Evolutionary conservation across 2,888 invertebrate genomes (phyloP).

Genomic region (Tiliacea citrago): DNA sequence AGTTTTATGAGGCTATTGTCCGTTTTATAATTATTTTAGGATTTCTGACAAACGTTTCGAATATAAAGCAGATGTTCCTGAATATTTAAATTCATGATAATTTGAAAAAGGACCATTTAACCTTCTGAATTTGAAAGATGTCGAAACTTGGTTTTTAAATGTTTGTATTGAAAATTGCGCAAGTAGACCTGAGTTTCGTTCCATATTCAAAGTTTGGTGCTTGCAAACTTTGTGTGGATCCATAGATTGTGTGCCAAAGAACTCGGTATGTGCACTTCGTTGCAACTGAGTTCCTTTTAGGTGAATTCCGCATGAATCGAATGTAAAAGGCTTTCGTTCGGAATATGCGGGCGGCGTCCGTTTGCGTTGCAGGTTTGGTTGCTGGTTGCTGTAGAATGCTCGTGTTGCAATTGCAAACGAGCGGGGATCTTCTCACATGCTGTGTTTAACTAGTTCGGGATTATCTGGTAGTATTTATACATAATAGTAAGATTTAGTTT

Average conservation of each 20-base stretch:
- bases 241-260: constrained; percentile 77
- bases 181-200: constrained; percentile 70
- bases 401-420: constrained; percentile 40
- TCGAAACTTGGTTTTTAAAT: constrained; percentile 31
- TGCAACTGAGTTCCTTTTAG: constrained; percentile 79
- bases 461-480: constrained; percentile 8
- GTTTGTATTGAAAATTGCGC: constrained; percentile 70
- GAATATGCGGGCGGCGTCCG: constrained; percentile 78
- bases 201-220: constrained; percentile 72
- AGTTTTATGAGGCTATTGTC: constrained; percentile 40
- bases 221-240: constrained; percentile 78
- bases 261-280: constrained; percentile 76
- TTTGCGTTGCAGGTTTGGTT: constrained; percentile 59
- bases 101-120: constrained; percentile 8
- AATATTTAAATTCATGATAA: constrained; percentile 6
- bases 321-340: constrained; percentile 76
- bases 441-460: constrained; percentile 20
- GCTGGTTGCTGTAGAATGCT: constrained; percentile 37
- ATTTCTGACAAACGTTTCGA: constrained; percentile 25
- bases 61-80: constrained; percentile 29
- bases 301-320: constrained; percentile 77
- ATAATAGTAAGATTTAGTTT: neutral
- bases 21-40: constrained; percentile 68
- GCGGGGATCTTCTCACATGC: constrained; percentile 18
- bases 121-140: constrained; percentile 21